Conservation (phyloP, 2,888 invertebrate species). For the Acronicta psi region DNA sequence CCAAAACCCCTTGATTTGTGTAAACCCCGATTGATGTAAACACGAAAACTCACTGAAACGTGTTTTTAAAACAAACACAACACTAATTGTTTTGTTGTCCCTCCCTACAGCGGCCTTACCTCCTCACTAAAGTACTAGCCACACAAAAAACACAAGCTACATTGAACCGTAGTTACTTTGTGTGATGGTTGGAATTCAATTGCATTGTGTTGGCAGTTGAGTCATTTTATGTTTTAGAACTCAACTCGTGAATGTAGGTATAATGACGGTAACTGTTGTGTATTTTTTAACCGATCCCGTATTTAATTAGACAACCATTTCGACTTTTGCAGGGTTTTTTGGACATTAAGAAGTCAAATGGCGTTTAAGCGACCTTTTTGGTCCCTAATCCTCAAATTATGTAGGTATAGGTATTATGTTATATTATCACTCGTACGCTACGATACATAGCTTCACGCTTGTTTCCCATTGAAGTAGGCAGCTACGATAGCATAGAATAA, state of each 20-base stretch:
- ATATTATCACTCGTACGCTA: too few relatives aligned
- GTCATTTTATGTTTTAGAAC: background rate
- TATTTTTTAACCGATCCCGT: conserved; percentile 24
- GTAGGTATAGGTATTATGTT: too few relatives aligned
- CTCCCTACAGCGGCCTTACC: conserved; percentile 2
- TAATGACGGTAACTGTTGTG: conserved; percentile 21
- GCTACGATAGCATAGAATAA: too few relatives aligned
- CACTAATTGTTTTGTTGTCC: conserved; percentile 34
- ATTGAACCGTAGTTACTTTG: background rate
- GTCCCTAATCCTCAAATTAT: too few relatives aligned
- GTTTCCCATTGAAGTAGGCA: too few relatives aligned
- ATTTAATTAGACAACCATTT: conserved; percentile 10
- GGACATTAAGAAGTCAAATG: conserved; percentile 16
- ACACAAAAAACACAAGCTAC: background rate
- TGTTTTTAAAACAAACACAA: conserved; percentile 11
- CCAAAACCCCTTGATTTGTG: conserved; percentile 1
- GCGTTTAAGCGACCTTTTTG: conserved; percentile 15
- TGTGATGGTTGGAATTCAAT: background rate
- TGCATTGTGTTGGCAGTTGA: background rate
- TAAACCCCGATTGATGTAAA: conserved; percentile 15
- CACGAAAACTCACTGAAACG: conserved; percentile 12
- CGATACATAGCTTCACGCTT: too few relatives aligned
- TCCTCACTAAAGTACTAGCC: background rate
- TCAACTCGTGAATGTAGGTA: conserved; percentile 14
- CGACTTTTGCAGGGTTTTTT: conserved; percentile 1